Percentiles rank a stretch among this genome's conserved stretches.
Conservation (phyloP, 1,140 invertebrate species). For the Procambarus virginalis region DNA sequence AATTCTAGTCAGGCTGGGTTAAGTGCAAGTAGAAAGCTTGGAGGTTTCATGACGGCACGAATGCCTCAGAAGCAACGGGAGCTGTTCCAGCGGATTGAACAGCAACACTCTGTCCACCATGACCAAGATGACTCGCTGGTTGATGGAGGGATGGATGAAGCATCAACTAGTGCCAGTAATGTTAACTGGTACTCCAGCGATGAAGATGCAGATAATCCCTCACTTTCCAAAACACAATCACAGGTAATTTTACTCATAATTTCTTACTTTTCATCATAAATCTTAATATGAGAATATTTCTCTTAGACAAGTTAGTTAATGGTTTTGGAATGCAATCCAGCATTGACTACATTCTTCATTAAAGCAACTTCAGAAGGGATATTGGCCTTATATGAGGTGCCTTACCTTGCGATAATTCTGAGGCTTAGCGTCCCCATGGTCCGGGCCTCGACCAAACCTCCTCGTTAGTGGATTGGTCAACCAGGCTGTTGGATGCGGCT, state of each 20-base stretch:
- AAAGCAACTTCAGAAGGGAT: too few species aligned
- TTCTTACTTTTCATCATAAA: background rate
- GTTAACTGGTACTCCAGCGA: constrained; percentile 64
- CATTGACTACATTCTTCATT: too few species aligned
- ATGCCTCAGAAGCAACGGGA: constrained; percentile 62
- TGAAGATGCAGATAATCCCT: constrained; percentile 42
- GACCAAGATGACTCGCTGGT: constrained; percentile 33
- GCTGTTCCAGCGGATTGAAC: constrained; percentile 54
- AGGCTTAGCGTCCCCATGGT: too few species aligned
- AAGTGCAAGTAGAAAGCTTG: constrained; percentile 24
- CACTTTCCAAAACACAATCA: background rate
- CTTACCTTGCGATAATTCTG: too few species aligned
- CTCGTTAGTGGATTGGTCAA: too few species aligned
- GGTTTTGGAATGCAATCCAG: too few species aligned
- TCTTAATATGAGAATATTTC: background rate
- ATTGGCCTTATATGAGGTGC: too few species aligned
- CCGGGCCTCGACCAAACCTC: too few species aligned
- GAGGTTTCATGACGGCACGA: constrained; percentile 40
- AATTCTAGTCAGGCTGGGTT: constrained; percentile 19
- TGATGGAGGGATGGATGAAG: constrained; percentile 20
- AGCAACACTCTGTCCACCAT: constrained; percentile 51
- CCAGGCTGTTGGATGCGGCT: too few species aligned
- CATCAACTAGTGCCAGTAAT: constrained; percentile 28
- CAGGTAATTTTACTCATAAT: constrained; percentile 4
- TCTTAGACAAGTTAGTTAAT: too few species aligned